Evolutionary conservation across 2,888 invertebrate genomes (phyloP), one percentile per base, ranked within the genome.

Genomic region (Drosophila eohydei): DNA sequence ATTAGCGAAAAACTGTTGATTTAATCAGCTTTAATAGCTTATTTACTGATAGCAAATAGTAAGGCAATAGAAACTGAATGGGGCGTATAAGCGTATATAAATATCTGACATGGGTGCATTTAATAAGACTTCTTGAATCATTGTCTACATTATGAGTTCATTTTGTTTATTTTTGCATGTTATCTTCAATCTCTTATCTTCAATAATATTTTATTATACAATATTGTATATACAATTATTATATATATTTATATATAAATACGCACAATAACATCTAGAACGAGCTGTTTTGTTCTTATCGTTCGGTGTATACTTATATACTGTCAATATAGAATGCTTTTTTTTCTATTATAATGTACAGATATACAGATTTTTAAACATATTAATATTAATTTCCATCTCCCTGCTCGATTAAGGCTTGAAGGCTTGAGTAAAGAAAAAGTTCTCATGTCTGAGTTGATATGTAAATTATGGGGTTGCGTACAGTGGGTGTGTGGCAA

Each of bases 401-500:
- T 50, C 30, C 30, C 16, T 16, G n/a, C 3, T 14, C n/a, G 28
- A 46, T 30, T 46, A 1, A 12, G 3, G 21, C 43, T 5, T 16
- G 16, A 16, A 16, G 50, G 16, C 32, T 50, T 16, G 11, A 32
- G 16, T 9, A 11, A 48, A 50, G 28, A 36, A 36, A 11, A 14
- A 12, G 4, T 36, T 4, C 4, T 4, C 36, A 3, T 14, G 36
- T 36, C 36, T n/a, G n/a, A 30, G 30, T 48, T n/a, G 4, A 50
- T 50, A 32, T 50, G 50, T 32, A 50, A 32, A 50, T 50, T 50
- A 16, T 32, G 16, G 32, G 50, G 11, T 32, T 32, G 32, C 11
- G 2, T 11, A 30, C 50, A 50, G 16, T 50, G 50, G 50, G 50
- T 32, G 50, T 32, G 32, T 50, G 50, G 50, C 16, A 50, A 50